Evolutionary conservation across 2,797 vertebrate genomes (phyloP), one percentile per base, ranked within the genome.

Genomic region (Melanotaenia trifasciata): DNA sequence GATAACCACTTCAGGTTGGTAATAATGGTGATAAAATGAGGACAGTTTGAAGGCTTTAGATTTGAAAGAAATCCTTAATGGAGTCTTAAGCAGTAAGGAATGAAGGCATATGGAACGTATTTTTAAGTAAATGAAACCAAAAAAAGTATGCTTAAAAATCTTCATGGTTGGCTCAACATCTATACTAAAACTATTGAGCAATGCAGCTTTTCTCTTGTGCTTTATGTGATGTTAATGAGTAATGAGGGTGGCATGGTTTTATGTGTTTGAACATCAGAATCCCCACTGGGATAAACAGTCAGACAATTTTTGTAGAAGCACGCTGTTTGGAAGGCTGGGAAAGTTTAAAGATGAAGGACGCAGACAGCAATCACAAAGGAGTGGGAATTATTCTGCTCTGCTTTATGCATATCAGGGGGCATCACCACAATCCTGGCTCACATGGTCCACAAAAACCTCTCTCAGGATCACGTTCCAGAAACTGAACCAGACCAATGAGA

Each of bases 201-300:
- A 47, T 43, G 18, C 14, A 47, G 16, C 28, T 8, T 71, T 70
- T 65, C 32, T 73, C 28, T 66, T 26, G 47, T 68, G 58, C 43
- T 73, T 62, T 80, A 77, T 73, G 7, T 75, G 54, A 72, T 67
- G 60, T 76, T 74, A 74, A 68, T 74, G 74, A 84, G 67, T 78
- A 85, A 81, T 65, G 45, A 86, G 78, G 84, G 80, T 72, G 87
- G 80, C 63, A 71, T 50, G 51, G 59, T 24, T 83, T 79, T 38
- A 72, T 59, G 32, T 75, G 69, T 84, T 68, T 81, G 67, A 87
- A 76, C 67, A 61, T 43, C 43, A 67, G 67, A 89, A 82, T 58
- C 62, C 80, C 81, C 77, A 60, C 10, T 0, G 77, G 81, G 65
- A 83, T 83, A 90, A 88, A 90, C 76, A 86, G 62, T 22, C 11